phyloP scores from a whole-genome alignment of 2,888 invertebrate species.

The Drosophila tripunctata region DNA sequence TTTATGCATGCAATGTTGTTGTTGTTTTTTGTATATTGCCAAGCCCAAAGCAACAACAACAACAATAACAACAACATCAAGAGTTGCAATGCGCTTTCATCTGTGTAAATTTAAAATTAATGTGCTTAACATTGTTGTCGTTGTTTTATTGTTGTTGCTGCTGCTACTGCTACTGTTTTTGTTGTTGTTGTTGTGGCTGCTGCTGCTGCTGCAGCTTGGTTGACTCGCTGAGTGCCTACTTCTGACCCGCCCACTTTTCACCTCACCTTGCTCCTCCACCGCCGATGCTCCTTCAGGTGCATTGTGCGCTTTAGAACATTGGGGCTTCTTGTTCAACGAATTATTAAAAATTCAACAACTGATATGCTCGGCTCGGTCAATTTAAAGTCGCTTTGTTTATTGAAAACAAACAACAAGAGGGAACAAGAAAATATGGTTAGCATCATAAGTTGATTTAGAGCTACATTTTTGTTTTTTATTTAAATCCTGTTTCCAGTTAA shows the following conservation, averaged over 20 bases:
- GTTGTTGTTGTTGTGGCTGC: conserved; percentile 19
- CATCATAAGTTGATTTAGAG: too few species aligned
- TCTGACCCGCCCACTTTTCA: background rate
- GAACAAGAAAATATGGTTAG: background rate
- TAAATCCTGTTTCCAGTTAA: too few species aligned
- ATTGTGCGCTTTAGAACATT: conserved; percentile 44
- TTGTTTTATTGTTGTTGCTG: conserved; percentile 7
- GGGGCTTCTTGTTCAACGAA: conserved; percentile 42
- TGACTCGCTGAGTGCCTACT: conserved; percentile 45
- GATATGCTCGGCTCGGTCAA: conserved; percentile 36
- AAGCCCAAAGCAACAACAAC: conserved; percentile 14
- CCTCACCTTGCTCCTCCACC: background rate
- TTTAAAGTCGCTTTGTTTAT: conserved; percentile 55
- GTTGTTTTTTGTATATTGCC: conserved; percentile 11
- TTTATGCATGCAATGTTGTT: conserved; percentile 38
- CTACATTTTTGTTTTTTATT: too few species aligned
- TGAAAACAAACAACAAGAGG: too few species aligned
- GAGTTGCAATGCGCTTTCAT: conserved; percentile 55
- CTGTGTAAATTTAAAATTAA: conserved; percentile 73
- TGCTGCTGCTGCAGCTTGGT: conserved; percentile 33
- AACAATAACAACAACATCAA: conserved; percentile 18
- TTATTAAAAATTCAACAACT: conserved; percentile 67
- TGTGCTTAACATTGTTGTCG: conserved; percentile 41
- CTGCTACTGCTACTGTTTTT: conserved; percentile 29
- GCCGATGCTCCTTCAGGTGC: background rate